Evolutionary conservation across 2,888 invertebrate genomes (phyloP).

Genomic region (Gastracanthus pulcherrimus): DNA sequence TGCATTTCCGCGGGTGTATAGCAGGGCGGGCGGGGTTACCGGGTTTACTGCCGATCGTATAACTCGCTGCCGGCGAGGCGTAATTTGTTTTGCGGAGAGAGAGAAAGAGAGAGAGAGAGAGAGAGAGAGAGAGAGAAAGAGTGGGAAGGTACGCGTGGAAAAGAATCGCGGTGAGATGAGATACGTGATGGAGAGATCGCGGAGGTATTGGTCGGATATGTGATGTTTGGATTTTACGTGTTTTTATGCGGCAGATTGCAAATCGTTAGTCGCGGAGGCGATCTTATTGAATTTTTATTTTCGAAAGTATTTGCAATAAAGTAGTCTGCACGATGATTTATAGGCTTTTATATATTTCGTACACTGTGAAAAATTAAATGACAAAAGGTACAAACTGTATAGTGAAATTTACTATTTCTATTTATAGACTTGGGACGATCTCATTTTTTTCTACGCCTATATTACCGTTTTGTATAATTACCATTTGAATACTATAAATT

Average conservation of each 20-base stretch:
- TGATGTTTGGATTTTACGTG: background rate
- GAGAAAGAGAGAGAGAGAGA: background rate
- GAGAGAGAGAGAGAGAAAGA: background rate
- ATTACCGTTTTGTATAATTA: too few relatives aligned
- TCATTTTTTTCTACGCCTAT: too few relatives aligned
- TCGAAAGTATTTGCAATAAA: too few relatives aligned
- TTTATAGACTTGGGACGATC: too few relatives aligned
- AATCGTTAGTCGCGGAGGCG: background rate
- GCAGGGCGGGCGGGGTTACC: background rate
- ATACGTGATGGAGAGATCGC: conserved; percentile 6
- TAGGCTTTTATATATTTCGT: too few relatives aligned
- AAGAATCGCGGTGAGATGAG: conserved; percentile 5
- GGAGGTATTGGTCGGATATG: background rate
- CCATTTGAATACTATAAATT: too few relatives aligned
- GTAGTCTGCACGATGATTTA: too few relatives aligned
- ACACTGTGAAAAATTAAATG: too few relatives aligned
- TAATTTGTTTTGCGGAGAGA: conserved; percentile 1
- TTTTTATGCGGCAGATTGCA: background rate
- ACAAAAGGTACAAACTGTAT: too few relatives aligned
- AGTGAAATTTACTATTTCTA: too few relatives aligned
- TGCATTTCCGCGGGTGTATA: too few relatives aligned
- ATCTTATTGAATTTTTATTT: background rate
- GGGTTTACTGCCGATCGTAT: conserved; percentile 1
- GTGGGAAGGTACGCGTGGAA: background rate
- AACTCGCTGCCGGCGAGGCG: background rate